phyloP scores from a whole-genome alignment of 2,888 invertebrate species.

The Spicauda simplicius region DNA sequence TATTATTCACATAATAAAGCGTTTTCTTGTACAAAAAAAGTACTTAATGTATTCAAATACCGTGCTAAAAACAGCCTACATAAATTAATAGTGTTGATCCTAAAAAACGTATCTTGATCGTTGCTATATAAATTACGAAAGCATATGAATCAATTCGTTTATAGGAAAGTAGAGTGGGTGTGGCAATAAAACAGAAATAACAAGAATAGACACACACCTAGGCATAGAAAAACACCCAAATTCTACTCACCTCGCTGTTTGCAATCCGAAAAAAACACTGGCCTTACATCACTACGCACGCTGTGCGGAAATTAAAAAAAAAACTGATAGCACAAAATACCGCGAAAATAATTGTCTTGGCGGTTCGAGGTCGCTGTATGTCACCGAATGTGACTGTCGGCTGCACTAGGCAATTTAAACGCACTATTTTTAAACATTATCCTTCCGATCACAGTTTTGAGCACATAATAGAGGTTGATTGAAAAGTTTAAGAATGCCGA shows the following conservation, averaged over 20 bases:
- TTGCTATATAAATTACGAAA: conserved; percentile 13
- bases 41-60: too few relatives aligned
- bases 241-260: conserved; percentile 28
- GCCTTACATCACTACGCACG: conserved; percentile 29
- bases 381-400: conserved; percentile 63
- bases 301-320: conserved; percentile 20
- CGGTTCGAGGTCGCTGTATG: conserved; percentile 55
- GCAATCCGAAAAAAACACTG: conserved; percentile 33
- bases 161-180: conserved; percentile 34
- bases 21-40: too few relatives aligned
- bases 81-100: neutral
- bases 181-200: conserved; percentile 36
- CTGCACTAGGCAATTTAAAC: conserved; percentile 47
- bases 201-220: conserved; percentile 31
- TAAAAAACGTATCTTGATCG: neutral
- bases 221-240: conserved; percentile 6
- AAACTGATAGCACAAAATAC: conserved; percentile 39
- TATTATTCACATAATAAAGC: too few relatives aligned
- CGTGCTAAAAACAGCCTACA: too few relatives aligned
- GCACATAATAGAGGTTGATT: conserved; percentile 32
- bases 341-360: conserved; percentile 45
- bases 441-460: conserved; percentile 36
- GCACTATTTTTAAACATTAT: conserved; percentile 71
- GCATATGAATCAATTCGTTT: conserved; percentile 27
- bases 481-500: conserved; percentile 38